phyloP scores from a whole-genome alignment of 2,113 vertebrate genomes.

The Arvicanthis niloticus region DNA sequence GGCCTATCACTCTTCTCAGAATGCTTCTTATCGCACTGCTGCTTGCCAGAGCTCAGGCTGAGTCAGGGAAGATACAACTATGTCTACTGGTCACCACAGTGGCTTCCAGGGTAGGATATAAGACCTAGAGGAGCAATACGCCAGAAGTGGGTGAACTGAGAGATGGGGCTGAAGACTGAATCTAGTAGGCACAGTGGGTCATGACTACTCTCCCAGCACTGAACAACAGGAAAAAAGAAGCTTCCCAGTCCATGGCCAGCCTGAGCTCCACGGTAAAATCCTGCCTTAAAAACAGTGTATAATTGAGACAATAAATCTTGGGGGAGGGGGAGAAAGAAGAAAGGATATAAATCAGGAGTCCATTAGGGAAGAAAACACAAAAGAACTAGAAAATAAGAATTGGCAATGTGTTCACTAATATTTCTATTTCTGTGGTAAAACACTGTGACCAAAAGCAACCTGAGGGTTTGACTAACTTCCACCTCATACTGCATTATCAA shows the following conservation, averaged over 20 bases:
- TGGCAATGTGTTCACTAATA: background rate
- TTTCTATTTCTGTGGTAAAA: background rate
- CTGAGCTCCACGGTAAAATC: background rate
- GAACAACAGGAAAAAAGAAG: background rate
- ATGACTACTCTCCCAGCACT: background rate
- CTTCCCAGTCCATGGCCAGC: too few species aligned
- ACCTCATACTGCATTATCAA: background rate
- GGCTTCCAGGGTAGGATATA: background rate
- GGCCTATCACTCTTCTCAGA: background rate
- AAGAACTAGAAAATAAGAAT: background rate
- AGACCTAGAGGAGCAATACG: background rate
- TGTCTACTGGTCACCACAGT: background rate
- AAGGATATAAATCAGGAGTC: background rate
- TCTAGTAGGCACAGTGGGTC: background rate
- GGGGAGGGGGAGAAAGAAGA: background rate
- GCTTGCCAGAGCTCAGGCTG: background rate
- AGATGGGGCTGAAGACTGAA: background rate
- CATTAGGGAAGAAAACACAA: background rate
- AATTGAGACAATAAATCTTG: background rate
- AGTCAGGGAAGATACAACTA: background rate
- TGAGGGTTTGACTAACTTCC: background rate
- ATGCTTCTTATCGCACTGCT: background rate
- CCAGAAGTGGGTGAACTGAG: background rate
- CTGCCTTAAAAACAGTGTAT: background rate
- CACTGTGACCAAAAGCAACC: background rate